Evolutionary conservation across 2,113 vertebrate genomes (phyloP).

Genomic region (Pampusana beccarii): DNA sequence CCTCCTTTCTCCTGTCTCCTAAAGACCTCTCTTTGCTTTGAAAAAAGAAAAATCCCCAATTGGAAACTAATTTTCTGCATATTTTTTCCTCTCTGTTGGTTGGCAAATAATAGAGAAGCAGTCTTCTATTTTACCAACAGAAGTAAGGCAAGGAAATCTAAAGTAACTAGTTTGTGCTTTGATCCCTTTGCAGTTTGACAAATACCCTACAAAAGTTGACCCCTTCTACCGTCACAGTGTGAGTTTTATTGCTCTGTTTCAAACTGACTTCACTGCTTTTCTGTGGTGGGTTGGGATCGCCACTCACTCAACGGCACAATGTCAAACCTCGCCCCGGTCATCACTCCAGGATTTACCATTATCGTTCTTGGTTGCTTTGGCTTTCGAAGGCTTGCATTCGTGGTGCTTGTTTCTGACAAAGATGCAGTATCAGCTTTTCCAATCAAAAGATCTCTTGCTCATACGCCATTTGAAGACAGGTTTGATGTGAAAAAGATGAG

Average conservation of each 20-base stretch:
- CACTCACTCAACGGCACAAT: conserved; percentile 42
- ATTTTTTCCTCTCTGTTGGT: conserved; percentile 35
- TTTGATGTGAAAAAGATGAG: conserved; percentile 48
- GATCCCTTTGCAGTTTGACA: conserved; percentile 98
- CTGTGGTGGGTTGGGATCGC: conserved; percentile 67
- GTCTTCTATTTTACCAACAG: conserved; percentile 14
- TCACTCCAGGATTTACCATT: conserved; percentile 67
- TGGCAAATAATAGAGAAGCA: neutral
- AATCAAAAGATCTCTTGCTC: conserved; percentile 73
- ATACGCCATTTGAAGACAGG: neutral
- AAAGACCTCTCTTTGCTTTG: neutral
- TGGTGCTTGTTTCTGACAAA: conserved; percentile 73
- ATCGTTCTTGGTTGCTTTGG: conserved; percentile 63
- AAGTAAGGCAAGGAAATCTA: conserved; percentile 7
- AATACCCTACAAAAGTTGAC: conserved; percentile 99
- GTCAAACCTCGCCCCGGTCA: conserved; percentile 62
- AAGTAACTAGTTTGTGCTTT: conserved; percentile 85
- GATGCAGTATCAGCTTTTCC: conserved; percentile 76
- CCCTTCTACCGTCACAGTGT: conserved; percentile 99
- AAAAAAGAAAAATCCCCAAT: neutral
- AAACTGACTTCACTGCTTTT: conserved; percentile 64
- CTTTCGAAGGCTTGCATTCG: conserved; percentile 69
- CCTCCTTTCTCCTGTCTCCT: neutral
- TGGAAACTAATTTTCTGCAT: neutral
- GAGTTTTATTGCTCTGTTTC: conserved; percentile 80